Conservation (phyloP, 2,113 vertebrate species). For the Colius striatus region DNA sequence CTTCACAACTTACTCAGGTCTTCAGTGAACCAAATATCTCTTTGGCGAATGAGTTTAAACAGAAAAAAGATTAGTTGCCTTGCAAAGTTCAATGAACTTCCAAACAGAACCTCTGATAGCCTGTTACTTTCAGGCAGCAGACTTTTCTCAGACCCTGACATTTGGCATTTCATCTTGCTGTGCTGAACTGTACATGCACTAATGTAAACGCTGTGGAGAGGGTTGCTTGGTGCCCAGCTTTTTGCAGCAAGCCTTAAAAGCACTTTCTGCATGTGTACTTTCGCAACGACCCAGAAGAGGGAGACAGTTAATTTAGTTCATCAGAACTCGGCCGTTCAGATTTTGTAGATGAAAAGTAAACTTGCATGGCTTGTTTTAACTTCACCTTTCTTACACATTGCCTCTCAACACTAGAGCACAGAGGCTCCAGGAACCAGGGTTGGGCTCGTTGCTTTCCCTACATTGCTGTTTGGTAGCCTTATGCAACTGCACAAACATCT, state of each 20-base stretch:
- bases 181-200: background rate
- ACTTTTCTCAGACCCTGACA: fast-evolving
- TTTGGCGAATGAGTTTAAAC: background rate
- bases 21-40: background rate
- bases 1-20: background rate
- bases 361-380: background rate
- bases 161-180: background rate
- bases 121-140: background rate
- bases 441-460: background rate
- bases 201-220: background rate
- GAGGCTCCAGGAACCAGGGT: background rate
- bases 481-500: background rate
- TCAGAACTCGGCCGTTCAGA: background rate
- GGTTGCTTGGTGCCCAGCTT: background rate
- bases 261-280: background rate
- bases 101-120: background rate
- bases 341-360: background rate
- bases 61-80: background rate
- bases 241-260: background rate
- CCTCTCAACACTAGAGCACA: background rate
- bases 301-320: background rate
- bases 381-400: background rate
- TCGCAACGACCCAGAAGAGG: slow-evolving; percentile 37
- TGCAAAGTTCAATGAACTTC: background rate
- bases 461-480: background rate